phyloP scores from a whole-genome alignment of 2,888 invertebrate species.

The Pandemis corylana region DNA sequence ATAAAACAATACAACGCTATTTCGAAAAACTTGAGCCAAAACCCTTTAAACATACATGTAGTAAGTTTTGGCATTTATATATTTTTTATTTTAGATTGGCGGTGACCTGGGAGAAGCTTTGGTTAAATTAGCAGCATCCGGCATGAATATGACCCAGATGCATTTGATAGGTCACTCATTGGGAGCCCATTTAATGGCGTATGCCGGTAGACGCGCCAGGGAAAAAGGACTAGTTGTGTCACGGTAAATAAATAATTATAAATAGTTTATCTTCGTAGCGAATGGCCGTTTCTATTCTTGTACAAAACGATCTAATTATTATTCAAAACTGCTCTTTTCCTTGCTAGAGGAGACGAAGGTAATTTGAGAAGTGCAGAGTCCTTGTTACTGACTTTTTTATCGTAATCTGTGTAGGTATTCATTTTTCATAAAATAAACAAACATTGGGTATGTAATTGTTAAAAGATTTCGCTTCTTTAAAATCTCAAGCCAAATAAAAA shows the following conservation, averaged over 20 bases:
- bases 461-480: too few species aligned
- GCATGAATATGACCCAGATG: slow-evolving; percentile 64
- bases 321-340: slow-evolving; percentile 17
- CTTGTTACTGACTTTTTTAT: background rate
- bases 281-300: background rate
- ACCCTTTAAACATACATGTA: slow-evolving; percentile 1
- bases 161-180: slow-evolving; percentile 78
- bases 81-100: slow-evolving; percentile 60
- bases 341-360: background rate
- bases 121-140: slow-evolving; percentile 58
- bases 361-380: background rate
- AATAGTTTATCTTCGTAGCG: background rate
- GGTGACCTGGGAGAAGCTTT: slow-evolving; percentile 61
- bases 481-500: too few species aligned
- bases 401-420: background rate
- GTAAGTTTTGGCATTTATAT: slow-evolving; percentile 14
- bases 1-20: background rate
- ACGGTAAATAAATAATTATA: slow-evolving; percentile 56
- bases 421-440: too few species aligned
- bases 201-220: slow-evolving; percentile 65
- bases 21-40: slow-evolving; percentile 28
- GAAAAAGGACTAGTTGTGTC: slow-evolving; percentile 60
- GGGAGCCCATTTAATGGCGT: slow-evolving; percentile 76
- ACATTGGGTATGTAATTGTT: too few species aligned
- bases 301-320: slow-evolving; percentile 5